phyloP scores from a whole-genome alignment of 2,797 vertebrate genomes.

The Poecile montanus region DNA sequence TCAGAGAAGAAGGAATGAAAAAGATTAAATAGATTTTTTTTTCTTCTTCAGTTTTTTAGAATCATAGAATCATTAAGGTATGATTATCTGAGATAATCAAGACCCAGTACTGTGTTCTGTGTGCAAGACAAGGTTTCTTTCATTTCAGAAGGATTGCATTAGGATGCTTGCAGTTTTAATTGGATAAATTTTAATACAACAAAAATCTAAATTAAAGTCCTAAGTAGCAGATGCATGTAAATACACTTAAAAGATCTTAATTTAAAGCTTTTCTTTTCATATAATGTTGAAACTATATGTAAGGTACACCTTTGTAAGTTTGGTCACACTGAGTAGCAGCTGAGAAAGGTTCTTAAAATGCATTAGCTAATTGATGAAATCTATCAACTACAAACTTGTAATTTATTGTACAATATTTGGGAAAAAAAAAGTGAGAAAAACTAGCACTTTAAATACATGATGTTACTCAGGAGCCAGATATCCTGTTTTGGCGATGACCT shows the following conservation, averaged over 20 bases:
- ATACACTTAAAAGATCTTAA: neutral
- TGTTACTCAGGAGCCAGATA: neutral
- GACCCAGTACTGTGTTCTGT: too few relatives aligned
- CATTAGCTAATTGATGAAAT: neutral
- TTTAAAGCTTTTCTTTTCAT: neutral
- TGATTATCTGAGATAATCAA: neutral
- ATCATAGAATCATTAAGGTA: neutral
- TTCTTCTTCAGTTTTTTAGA: neutral
- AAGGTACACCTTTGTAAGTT: neutral
- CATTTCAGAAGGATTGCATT: neutral
- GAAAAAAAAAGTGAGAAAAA: neutral
- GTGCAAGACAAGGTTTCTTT: neutral
- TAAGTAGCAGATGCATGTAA: neutral
- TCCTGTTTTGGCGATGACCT: neutral
- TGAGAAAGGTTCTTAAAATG: neutral
- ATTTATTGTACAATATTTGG: neutral
- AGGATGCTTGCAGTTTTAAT: neutral
- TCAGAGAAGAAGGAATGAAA: neutral
- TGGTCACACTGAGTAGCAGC: neutral
- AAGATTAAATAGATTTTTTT: neutral
- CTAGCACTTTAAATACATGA: neutral
- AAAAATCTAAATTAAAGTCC: neutral
- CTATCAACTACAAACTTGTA: neutral
- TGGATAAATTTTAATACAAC: neutral
- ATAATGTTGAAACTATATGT: neutral